Conservation (phyloP, 1,140 invertebrate species). For the Dreissena polymorpha region DNA sequence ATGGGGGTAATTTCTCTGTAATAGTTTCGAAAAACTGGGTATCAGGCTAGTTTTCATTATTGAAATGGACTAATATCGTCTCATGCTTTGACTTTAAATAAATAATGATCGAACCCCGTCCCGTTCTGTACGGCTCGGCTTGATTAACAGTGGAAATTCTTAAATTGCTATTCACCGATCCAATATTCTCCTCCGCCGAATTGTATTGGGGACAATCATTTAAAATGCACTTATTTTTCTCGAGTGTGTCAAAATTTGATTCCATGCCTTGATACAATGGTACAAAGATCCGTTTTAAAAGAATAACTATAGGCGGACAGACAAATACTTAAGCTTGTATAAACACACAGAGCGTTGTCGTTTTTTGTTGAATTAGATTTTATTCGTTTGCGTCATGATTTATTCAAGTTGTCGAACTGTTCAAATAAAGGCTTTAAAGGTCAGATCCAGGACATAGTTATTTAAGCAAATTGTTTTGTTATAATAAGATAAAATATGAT, state of each 20-base stretch:
- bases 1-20: too few relatives aligned
- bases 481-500: too few relatives aligned
- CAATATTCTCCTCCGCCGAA: constrained; percentile 34
- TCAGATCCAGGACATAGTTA: not conserved
- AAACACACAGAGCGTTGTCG: constrained; percentile 3
- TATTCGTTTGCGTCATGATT: constrained; percentile 1
- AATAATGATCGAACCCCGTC: constrained; percentile 32
- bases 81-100: constrained; percentile 34
- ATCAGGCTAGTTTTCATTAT: too few relatives aligned
- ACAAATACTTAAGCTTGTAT: constrained; percentile 16
- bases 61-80: too few relatives aligned
- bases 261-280: constrained; percentile 42
- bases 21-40: too few relatives aligned
- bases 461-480: too few relatives aligned
- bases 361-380: constrained; percentile 12
- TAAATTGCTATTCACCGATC: constrained; percentile 48
- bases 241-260: constrained; percentile 46
- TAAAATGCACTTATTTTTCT: constrained; percentile 48
- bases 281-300: constrained; percentile 29
- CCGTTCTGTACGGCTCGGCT: not conserved
- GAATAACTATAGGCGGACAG: constrained; percentile 17
- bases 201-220: constrained; percentile 41
- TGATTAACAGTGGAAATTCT: constrained; percentile 46
- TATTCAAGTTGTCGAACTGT: not conserved
- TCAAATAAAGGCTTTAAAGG: not conserved